These are phyloP conservation scores for Uria lomvia DNA, from an alignment of 2,113 vertebrate genomes.

Conservation along the genomic window DNA sequence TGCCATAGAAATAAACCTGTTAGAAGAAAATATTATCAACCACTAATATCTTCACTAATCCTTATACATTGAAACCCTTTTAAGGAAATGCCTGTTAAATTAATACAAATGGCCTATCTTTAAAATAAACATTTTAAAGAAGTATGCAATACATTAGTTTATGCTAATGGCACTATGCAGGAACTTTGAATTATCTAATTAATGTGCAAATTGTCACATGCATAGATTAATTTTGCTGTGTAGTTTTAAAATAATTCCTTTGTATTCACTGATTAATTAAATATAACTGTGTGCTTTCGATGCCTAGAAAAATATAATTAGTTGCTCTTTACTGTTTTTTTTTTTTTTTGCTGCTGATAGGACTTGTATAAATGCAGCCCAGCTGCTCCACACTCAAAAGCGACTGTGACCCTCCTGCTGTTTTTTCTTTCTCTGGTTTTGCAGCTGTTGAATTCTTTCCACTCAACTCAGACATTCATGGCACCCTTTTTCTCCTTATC, in stretches of 20 bases:
- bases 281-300: not conserved
- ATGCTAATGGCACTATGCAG: not conserved
- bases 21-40: not conserved
- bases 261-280: not conserved
- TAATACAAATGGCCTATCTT: not conserved
- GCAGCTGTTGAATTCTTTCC: conserved; percentile 50
- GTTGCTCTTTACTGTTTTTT: not conserved
- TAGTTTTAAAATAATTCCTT: not conserved
- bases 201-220: not conserved
- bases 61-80: not conserved
- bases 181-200: not conserved
- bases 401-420: not conserved
- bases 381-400: not conserved
- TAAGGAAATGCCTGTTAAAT: not conserved
- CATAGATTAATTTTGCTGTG: not conserved
- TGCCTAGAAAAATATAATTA: not conserved
- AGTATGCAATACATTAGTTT: not conserved
- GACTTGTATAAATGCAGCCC: not conserved
- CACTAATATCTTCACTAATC: not conserved
- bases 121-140: not conserved
- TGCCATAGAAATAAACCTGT: not conserved
- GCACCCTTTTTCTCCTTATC: not conserved
- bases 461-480: not conserved
- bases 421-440: not conserved
- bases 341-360: not conserved